Base-by-base conservation (phyloP, 2,113 vertebrate species). In the Pluvialis apricaria region DNA sequence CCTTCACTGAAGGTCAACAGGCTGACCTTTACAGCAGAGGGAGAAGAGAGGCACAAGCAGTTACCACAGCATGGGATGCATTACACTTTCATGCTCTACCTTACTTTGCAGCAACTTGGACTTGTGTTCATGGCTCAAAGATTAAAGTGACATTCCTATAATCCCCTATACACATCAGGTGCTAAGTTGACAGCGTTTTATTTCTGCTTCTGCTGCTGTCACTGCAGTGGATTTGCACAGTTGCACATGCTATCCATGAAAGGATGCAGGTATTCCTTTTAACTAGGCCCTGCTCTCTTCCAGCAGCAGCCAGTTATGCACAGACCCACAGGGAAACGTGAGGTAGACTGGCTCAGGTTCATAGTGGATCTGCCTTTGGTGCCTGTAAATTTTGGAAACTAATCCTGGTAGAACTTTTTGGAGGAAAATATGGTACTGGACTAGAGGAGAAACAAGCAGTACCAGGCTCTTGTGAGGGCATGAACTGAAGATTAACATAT, bases 321-420 rank as follows among this genome's bases (percentile, higher is more conserved):
- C 11, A 36, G n/a, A 54, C 51, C 11, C 31, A 28, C 0, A 0
- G 15, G 22, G 29, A 25, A 64, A 54, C 1, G 1, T 31, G 15
- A 84, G 34, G 32, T 9, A 52, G 34, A 3, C 54, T 86, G 31
- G 45, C 66, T 72, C 34, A 40, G 29, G 31, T 70, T 21, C 47
- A 31, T 18, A 58, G 13, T 10, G 45, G 16, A 66, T 61, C 52
- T 24, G 10, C 31, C 29, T 54, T 61, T 22, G 6, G 15, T 34
- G 16, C 40, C 77, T n/a, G 19, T 44, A 36, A 10, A 22, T 49
- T 61, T 38, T 62, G 42, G 47, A 91, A 83, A 61, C 11, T 66
- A 54, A 82, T 38, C 24, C 40, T 61, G 17, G 32, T 7, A 72
- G 60, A 72, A 42, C 10, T 38, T 66, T 71, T 28, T 54, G 28